Evolutionary conservation across 2,113 vertebrate genomes (phyloP).

Genomic region (Cyanoderma ruficeps): DNA sequence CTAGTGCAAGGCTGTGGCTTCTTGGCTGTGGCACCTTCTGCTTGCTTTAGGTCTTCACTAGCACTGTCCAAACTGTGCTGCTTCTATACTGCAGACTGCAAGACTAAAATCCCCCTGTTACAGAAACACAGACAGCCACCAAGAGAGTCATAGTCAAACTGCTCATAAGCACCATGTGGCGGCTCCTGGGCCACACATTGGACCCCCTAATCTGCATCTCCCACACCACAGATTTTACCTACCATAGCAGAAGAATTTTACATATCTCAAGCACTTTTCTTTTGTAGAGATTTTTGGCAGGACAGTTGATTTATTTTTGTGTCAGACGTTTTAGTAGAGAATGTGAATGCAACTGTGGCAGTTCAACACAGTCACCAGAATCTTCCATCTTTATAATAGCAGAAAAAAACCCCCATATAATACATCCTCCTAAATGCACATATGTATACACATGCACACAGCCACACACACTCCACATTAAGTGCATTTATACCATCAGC

Average conservation of each 20-base stretch:
- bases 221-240: background rate
- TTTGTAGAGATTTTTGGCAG: background rate
- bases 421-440: background rate
- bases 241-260: background rate
- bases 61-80: background rate
- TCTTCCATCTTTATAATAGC: background rate
- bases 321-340: background rate
- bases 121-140: background rate
- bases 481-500: background rate
- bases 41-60: background rate
- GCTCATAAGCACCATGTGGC: background rate
- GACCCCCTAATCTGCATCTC: background rate
- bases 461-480: background rate
- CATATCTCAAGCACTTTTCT: background rate
- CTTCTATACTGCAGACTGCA: background rate
- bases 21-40: background rate
- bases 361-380: background rate
- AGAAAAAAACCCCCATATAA: background rate
- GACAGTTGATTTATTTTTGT: background rate
- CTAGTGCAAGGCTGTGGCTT: background rate
- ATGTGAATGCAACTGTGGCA: background rate
- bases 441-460: background rate
- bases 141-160: background rate
- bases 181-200: background rate
- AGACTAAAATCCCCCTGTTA: background rate